Conservation (phyloP, 2,113 vertebrate genomes). For the Illadopsis cleaveri region DNA sequence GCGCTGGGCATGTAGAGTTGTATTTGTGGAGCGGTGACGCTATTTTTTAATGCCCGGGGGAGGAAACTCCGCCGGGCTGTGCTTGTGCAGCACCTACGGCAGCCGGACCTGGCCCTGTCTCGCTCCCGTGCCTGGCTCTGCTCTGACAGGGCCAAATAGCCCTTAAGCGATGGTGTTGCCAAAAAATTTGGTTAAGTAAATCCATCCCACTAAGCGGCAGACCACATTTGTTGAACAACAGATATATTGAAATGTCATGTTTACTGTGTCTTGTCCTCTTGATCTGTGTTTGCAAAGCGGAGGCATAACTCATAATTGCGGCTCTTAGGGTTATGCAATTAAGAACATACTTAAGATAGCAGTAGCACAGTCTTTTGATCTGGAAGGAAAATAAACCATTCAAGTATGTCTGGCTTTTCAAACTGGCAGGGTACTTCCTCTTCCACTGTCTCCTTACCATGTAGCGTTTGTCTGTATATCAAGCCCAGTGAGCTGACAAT, state of each 20-base stretch:
- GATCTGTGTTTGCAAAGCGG: not conserved
- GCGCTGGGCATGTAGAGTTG: not conserved
- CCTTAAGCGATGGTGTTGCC: not conserved
- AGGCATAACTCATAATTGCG: not conserved
- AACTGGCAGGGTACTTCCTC: not conserved
- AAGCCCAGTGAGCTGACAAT: not conserved
- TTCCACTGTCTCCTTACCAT: slow-evolving; percentile 3
- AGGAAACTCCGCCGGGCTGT: not conserved
- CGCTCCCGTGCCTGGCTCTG: not conserved
- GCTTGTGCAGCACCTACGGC: slow-evolving; percentile 1
- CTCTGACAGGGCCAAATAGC: not conserved
- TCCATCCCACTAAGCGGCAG: not conserved
- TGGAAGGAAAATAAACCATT: slow-evolving; percentile 11
- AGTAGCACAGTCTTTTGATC: not conserved
- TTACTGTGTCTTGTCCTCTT: not conserved
- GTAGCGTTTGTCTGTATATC: not conserved
- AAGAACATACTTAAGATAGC: not conserved
- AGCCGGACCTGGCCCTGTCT: not conserved
- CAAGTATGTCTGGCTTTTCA: not conserved
- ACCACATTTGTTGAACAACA: not conserved
- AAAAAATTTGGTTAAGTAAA: not conserved
- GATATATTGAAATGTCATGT: not conserved
- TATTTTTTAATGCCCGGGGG: not conserved
- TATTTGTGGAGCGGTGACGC: slow-evolving; percentile 3
- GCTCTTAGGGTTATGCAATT: not conserved